Conservation (phyloP, 2,797 vertebrate genomes). For the Benthosema pterotum region DNA sequence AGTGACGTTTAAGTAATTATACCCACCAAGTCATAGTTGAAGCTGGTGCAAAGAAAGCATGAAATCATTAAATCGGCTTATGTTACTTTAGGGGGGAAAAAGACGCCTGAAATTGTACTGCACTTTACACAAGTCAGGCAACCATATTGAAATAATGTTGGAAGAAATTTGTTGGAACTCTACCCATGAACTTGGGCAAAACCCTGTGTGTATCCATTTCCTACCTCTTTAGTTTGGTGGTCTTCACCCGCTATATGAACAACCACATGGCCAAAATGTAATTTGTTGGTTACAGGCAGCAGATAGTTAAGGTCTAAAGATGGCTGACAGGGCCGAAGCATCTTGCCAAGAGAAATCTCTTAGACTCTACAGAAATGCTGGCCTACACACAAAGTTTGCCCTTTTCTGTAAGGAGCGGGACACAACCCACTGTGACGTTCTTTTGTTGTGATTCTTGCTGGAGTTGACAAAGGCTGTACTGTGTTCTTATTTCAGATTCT, state of each 20-base stretch:
- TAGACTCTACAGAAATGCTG: not conserved
- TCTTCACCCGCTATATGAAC: too few relatives aligned
- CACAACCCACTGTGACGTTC: not conserved
- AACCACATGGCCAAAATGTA: constrained; percentile 8
- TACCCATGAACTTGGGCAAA: not conserved
- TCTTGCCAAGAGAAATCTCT: constrained; percentile 6
- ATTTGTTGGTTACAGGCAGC: not conserved
- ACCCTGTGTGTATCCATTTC: not conserved
- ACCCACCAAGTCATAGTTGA: too few relatives aligned
- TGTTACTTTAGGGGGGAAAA: too few relatives aligned
- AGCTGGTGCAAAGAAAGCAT: too few relatives aligned
- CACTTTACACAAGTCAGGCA: too few relatives aligned
- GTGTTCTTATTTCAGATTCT: constrained; percentile 65
- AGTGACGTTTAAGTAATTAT: too few relatives aligned
- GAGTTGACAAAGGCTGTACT: constrained; percentile 10
- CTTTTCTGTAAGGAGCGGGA: constrained; percentile 12
- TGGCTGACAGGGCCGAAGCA: not conserved
- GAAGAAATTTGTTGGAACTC: too few relatives aligned
- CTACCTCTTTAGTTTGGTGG: too few relatives aligned
- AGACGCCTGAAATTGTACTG: too few relatives aligned
- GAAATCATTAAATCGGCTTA: too few relatives aligned
- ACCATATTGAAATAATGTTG: too few relatives aligned
- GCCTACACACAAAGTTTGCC: not conserved
- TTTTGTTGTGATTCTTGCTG: constrained; percentile 18
- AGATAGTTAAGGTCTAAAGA: too few relatives aligned